Evolutionary conservation across 2,888 invertebrate genomes (phyloP).

Genomic region (Macrosoma leucophasiata): DNA sequence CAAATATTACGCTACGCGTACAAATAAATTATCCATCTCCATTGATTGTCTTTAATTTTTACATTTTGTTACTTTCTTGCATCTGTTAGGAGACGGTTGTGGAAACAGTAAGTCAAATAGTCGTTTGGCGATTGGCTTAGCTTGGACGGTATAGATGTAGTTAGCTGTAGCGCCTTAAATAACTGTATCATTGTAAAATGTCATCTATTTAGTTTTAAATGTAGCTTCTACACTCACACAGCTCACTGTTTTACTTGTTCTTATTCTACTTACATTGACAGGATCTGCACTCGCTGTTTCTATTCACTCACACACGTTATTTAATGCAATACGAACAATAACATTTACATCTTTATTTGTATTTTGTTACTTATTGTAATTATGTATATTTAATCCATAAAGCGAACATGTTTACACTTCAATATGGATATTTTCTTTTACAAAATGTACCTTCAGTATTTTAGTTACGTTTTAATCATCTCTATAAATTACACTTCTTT

Average conservation of each 20-base stretch:
- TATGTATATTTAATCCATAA: too few relatives aligned
- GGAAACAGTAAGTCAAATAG: conserved; percentile 74
- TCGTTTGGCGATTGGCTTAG: conserved; percentile 68
- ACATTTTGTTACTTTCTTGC: conserved; percentile 71
- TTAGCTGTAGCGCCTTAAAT: conserved; percentile 44
- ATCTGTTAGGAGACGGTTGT: conserved; percentile 75
- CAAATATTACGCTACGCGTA: conserved; percentile 31
- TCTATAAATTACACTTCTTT: too few relatives aligned
- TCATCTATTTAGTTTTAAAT: conserved; percentile 28
- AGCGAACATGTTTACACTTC: too few relatives aligned
- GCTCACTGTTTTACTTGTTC: conserved; percentile 24
- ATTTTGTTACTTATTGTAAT: conserved; percentile 13
- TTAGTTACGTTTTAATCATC: too few relatives aligned
- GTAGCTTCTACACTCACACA: conserved; percentile 32
- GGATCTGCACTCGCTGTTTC: conserved; percentile 28
- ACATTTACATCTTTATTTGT: conserved; percentile 14
- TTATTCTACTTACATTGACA: conserved; percentile 20
- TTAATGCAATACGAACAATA: too few relatives aligned
- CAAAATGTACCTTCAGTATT: too few relatives aligned
- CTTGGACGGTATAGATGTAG: conserved; percentile 52
- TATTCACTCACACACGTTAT: conserved; percentile 27
- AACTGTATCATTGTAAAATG: conserved; percentile 25
- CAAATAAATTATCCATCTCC: conserved; percentile 47
- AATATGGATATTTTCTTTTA: too few relatives aligned
- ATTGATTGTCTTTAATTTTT: conserved; percentile 65